phyloP scores from a whole-genome alignment of 2,888 invertebrate genomes.

The Lasioglossum figueresi region DNA sequence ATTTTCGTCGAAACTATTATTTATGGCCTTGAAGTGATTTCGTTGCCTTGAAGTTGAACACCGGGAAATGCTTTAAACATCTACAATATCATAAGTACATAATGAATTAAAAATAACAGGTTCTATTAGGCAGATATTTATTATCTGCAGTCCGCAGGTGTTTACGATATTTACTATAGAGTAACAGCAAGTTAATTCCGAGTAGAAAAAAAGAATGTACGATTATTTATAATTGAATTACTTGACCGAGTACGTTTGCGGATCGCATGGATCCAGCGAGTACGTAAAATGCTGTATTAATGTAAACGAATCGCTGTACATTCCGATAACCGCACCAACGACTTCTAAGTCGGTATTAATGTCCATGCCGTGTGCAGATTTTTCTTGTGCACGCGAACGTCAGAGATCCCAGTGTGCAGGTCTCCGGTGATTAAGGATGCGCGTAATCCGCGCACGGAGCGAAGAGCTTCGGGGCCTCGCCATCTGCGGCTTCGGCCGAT shows the following conservation, averaged over 20 bases:
- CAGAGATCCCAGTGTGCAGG: not conserved
- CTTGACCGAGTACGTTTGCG: not conserved
- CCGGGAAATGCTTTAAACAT: too few species aligned
- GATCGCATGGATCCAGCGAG: too few species aligned
- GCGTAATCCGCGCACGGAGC: slow-evolving; percentile 8
- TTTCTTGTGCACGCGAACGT: not conserved
- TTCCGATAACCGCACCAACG: not conserved
- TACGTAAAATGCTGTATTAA: not conserved
- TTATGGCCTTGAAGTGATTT: too few species aligned
- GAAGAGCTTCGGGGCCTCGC: not conserved
- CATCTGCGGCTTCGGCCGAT: not conserved
- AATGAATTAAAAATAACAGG: too few species aligned
- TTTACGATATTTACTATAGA: too few species aligned
- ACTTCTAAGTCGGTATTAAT: slow-evolving; percentile 8
- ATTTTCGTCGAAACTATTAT: too few species aligned
- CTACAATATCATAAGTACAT: too few species aligned
- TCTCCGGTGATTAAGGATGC: slow-evolving; percentile 26
- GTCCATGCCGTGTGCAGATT: not conserved
- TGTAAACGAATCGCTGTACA: not conserved
- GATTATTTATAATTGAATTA: not conserved
- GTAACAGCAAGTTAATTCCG: not conserved
- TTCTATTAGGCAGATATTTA: too few species aligned
- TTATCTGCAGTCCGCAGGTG: too few species aligned
- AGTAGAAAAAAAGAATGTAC: too few species aligned
- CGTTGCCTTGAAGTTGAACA: too few species aligned